Base-by-base conservation (phyloP, 37 sponge, comb jelly and placozoan genomes). In the Axinella damicornis region DNA sequence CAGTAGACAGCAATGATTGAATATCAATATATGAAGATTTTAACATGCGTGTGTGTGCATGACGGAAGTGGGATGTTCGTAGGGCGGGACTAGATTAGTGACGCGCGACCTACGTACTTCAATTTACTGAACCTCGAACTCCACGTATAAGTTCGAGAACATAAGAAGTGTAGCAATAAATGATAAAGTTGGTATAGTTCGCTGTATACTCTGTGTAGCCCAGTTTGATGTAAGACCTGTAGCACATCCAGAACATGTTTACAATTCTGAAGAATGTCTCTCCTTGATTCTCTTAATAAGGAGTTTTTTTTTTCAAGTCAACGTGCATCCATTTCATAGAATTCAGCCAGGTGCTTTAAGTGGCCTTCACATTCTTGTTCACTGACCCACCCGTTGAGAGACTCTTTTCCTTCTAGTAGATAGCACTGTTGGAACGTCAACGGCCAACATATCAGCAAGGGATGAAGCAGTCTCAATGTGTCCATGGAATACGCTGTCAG, bases 101-200 rank as follows among this genome's bases (percentile, higher is more conserved):
- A n/a, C n/a, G n/a, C n/a, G n/a, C n/a, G n/a, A n/a, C n/a, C n/a
- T n/a, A n/a, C n/a, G n/a, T n/a, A n/a, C n/a, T n/a, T n/a, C n/a
- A n/a, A n/a, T n/a, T n/a, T n/a, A n/a, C n/a, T n/a, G n/a, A n/a
- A n/a, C n/a, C n/a, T n/a, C n/a, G n/a, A n/a, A n/a, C n/a, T n/a
- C n/a, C n/a, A n/a, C n/a, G n/a, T n/a, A n/a, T n/a, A n/a, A n/a
- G n/a, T n/a, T n/a, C n/a, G n/a, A n/a, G n/a, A n/a, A n/a, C n/a
- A 46, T 46, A 9, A 9, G 46, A 46, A 46, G 46, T 46, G 46
- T 46, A 46, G 28, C 69, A 67, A 61, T 14, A 61, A 67, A 67
- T 12, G 35, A 31, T 67, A 67, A 19, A 67, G 69, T 67, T 67
- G 69, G 69, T 67, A 67, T 28, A 67, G 69, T 67, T 67, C 69